Conservation (phyloP, 2,888 invertebrate genomes). For the Plutella xylostella region DNA sequence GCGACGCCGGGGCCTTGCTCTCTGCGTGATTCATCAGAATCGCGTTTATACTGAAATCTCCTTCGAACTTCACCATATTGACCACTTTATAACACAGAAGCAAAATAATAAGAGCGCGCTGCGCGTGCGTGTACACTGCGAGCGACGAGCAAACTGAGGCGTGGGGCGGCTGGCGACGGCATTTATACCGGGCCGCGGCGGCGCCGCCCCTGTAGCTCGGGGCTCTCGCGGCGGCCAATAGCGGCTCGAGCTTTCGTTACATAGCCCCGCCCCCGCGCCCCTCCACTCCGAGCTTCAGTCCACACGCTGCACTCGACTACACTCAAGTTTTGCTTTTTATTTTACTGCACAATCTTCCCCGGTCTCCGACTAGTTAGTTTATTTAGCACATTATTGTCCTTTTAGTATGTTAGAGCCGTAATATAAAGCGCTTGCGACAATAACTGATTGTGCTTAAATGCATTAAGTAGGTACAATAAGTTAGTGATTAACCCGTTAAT, state of each 20-base stretch:
- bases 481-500: too few relatives aligned
- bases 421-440: too few relatives aligned
- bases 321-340: slow-evolving; percentile 17
- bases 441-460: too few relatives aligned
- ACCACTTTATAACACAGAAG: slow-evolving; percentile 20
- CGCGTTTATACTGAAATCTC: slow-evolving; percentile 85
- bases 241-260: slow-evolving; percentile 45
- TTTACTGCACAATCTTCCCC: slow-evolving; percentile 1
- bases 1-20: slow-evolving; percentile 49
- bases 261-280: slow-evolving; percentile 40
- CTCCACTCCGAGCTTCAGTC: slow-evolving; percentile 22
- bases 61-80: slow-evolving; percentile 69
- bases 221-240: slow-evolving; percentile 32
- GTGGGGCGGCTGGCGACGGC: slow-evolving; percentile 49
- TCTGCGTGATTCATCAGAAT: slow-evolving; percentile 74
- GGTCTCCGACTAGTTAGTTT: slow-evolving; percentile 24
- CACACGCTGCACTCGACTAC: slow-evolving; percentile 19
- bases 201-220: slow-evolving; percentile 43
- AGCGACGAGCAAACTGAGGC: slow-evolving; percentile 52
- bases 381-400: slow-evolving; percentile 20
- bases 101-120: slow-evolving; percentile 23
- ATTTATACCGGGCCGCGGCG: slow-evolving; percentile 37
- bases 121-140: slow-evolving; percentile 46
- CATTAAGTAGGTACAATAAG: too few relatives aligned
- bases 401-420: background rate